A percentile compares a stretch with the other conserved stretches of the same genome.
Conservation (phyloP, 2,113 vertebrate genomes). For the Dasyornis broadbenti region DNA sequence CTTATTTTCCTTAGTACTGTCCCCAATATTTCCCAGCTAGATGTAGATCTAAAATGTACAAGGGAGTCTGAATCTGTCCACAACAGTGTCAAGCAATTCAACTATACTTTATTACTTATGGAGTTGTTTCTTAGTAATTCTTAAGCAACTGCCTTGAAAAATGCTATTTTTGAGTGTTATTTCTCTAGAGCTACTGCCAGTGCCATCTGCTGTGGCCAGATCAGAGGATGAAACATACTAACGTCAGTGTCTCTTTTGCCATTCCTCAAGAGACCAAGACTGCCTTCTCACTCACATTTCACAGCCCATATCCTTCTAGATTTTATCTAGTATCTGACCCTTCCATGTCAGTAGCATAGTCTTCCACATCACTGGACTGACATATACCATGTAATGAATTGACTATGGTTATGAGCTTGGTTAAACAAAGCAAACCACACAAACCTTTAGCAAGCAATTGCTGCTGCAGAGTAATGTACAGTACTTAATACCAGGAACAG, state of each 20-base stretch:
- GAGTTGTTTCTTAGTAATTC: not conserved
- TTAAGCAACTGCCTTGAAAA: not conserved
- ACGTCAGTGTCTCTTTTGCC: not conserved
- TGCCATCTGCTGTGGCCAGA: not conserved
- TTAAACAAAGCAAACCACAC: not conserved
- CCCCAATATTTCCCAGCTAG: not conserved
- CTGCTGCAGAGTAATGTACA: not conserved
- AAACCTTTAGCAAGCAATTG: conserved; percentile 27
- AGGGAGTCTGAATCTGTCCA: not conserved
- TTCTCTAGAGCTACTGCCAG: not conserved
- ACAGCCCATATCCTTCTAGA: not conserved
- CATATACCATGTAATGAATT: conserved; percentile 7
- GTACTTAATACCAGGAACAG: conserved; percentile 5
- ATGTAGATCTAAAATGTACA: not conserved
- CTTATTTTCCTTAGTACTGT: not conserved
- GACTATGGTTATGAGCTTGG: conserved; percentile 1
- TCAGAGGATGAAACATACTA: not conserved
- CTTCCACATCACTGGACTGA: conserved; percentile 33
- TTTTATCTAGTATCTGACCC: not conserved
- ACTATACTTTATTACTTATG: not conserved
- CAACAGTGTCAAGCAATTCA: not conserved
- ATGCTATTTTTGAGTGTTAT: not conserved
- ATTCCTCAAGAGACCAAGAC: not conserved
- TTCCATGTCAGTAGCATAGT: not conserved
- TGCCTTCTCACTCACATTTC: not conserved